These are phyloP conservation scores for Thalassaphorura encarpata DNA, from an alignment of 1,140 invertebrate species.

Conservation along the genomic window DNA sequence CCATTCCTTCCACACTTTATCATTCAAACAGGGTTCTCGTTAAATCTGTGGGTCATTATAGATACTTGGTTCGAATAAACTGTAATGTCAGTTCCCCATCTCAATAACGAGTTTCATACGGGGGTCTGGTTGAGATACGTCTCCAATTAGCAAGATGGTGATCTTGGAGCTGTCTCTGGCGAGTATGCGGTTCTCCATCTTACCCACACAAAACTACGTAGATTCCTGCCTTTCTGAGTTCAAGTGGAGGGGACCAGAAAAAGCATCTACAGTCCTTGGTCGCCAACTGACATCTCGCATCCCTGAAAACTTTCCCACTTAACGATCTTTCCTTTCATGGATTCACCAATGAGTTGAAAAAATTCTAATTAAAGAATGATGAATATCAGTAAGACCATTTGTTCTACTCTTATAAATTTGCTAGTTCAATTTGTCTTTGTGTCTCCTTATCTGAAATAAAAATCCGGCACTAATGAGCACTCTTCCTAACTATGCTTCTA, in stretches of 20 bases:
- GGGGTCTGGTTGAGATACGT: no score
- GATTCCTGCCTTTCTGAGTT: not conserved
- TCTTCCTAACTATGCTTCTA: not conserved
- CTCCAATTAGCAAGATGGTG: constrained; percentile 31
- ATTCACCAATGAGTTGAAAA: constrained; percentile 32
- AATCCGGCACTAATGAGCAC: constrained; percentile 23
- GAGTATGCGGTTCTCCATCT: not conserved
- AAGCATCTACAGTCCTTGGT: no score
- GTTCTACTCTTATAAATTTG: constrained; percentile 25
- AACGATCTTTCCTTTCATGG: constrained; percentile 23
- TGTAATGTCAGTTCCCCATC: constrained; percentile 28
- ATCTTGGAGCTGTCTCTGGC: constrained; percentile 18
- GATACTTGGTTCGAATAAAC: constrained; percentile 27
- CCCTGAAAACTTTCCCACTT: constrained; percentile 5
- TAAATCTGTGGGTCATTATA: constrained; percentile 26
- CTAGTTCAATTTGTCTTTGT: constrained; percentile 31
- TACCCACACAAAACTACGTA: not conserved
- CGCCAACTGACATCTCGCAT: no score
- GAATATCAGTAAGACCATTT: constrained; percentile 31
- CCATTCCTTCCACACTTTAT: no score
- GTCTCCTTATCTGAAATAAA: constrained; percentile 19
- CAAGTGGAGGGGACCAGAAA: no score
- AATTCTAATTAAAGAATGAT: constrained; percentile 33
- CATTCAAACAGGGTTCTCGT: constrained; percentile 31
- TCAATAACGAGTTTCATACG: constrained; percentile 33